Evolutionary conservation across 1,140 invertebrate species (phyloP), one percentile per base, ranked within the genome.

Genomic region (Ostrea edulis): DNA sequence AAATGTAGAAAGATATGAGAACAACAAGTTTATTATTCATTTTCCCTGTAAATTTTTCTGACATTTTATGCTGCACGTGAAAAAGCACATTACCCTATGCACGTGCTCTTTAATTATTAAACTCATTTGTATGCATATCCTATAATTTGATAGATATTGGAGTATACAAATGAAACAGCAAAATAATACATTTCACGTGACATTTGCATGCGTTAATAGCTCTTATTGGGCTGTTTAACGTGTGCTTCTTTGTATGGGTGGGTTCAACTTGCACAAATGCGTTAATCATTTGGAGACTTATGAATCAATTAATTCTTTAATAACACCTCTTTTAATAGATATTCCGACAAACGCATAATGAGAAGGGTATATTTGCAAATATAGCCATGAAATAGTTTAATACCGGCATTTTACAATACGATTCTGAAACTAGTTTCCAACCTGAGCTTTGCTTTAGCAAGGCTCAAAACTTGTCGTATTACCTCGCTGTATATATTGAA

Each of bases 1-100:
- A 77, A 77, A 77, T 77, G 29, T 77, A 35, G 25, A 77, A 77
- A 77, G 68, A 77, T 77, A 77, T 25, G 68, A 44, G 25, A 29
- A 77, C 68, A 77, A 77, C 22, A 35, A 35, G 14, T 35, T 77
- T 29, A 77, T 77, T 77, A 77, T 77, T 29, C 12, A 77, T 25
- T 77, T 29, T 25, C 25, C 25, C 68, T 29, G 22, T 77, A 77
- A 77, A 25, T 35, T 77, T 17, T 77, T 25, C 22, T 77, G 68
- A 77, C 68, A 77, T 77, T 77, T 77, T 14, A 77, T 77, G 68
- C 8, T 77, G 68, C 25, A 77, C 25, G 14, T 29, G 29, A 77
- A 77, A 77, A 62, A 62, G 14, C n/a, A 62, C 55, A 62, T 62
- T 62, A 62, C 55, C 55, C 20, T n/a, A 62, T 20, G n/a, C 55